phyloP scores from a whole-genome alignment of 2,888 invertebrate species.

The Auanema sp. region DNA sequence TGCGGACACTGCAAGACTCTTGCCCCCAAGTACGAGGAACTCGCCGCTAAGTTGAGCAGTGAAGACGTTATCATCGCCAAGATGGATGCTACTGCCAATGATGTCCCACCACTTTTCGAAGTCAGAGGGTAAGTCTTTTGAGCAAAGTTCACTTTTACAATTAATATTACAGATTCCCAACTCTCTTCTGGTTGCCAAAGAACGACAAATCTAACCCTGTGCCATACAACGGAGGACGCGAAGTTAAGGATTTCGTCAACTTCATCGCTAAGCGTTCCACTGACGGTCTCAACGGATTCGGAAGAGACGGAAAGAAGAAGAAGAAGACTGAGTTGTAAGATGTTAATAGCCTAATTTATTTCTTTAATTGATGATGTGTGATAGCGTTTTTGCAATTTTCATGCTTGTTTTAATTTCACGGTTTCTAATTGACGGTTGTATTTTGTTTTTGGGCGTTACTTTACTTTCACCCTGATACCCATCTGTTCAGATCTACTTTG shows the following conservation, averaged over 20 bases:
- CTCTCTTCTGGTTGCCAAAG: slow-evolving; percentile 91
- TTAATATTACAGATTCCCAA: slow-evolving; percentile 77
- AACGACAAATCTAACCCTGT: slow-evolving; percentile 70
- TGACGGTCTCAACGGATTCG: slow-evolving; percentile 82
- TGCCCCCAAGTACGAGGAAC: slow-evolving; percentile 87
- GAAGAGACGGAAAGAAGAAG: slow-evolving; percentile 78
- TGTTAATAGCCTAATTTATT: slow-evolving; percentile 4
- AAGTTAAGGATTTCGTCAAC: slow-evolving; percentile 88
- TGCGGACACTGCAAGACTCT: slow-evolving; percentile 25
- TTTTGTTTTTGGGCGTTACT: slow-evolving; percentile 16
- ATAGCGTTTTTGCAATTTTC: slow-evolving; percentile 7
- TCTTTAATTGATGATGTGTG: slow-evolving; percentile 15
- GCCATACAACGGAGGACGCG: slow-evolving; percentile 81
- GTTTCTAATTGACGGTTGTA: slow-evolving; percentile 36
- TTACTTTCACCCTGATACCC: too few species aligned
- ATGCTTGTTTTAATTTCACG: slow-evolving; percentile 16
- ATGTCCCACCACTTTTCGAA: slow-evolving; percentile 86
- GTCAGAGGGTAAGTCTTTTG: slow-evolving; percentile 76
- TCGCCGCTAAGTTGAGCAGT: slow-evolving; percentile 74
- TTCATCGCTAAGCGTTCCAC: slow-evolving; percentile 90
- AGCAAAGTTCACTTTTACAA: neutral
- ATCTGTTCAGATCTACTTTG: too few species aligned
- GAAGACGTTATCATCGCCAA: slow-evolving; percentile 89
- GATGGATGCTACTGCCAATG: slow-evolving; percentile 97
- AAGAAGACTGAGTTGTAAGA: slow-evolving; percentile 66